Evolutionary conservation across 92 coral and sea anemone species (phyloP), one percentile per base, ranked within the genome.

Genomic region (Epizoanthus fatuus): DNA sequence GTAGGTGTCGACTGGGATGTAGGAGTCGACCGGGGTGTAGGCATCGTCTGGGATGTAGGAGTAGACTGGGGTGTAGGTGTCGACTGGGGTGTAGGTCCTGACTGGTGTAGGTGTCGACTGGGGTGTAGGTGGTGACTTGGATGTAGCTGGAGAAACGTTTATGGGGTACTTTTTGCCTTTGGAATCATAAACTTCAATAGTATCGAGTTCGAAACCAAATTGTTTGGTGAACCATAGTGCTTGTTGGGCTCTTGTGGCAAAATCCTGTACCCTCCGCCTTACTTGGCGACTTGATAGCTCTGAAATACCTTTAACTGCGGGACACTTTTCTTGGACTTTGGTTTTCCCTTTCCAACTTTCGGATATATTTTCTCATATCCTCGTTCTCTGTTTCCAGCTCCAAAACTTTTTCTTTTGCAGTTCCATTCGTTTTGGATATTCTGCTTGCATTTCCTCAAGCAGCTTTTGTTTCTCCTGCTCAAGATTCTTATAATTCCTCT

Each of bases 161-260:
- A 59, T 25, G 51, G 67, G 56, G 37, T 57, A 39, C 55, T 80
- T 87, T 47, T 81, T 77, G 81, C 91, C 91, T 39, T 72, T 81
- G 63, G 29, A 22, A 64, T 87, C 87, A 7, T 51, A 29, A 72
- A 87, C 74, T 68, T 81, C 54, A 54, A 87, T 42, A 38, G 74
- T 51, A 39, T 81, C 91, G 5, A 87, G 81, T 63, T 88, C 88
- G 12, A 83, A 81, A 55, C 92, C 89, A 75, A 88, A 88, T 45
- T 53, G 79, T 55, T 75, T 73, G 37, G 85, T 64, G 25, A 88
- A 84, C 92, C 85, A 84, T 32, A 88, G 63, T 3, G 81, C 92
- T 69, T 88, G 66, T 64, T 88, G 37, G 68, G 92, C 92, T 53
- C 92, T 67, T 42, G 87, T 72, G 63, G 68, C 13, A 0, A 81